Percentiles rank a stretch among this genome's conserved stretches.
phyloP scores from a whole-genome alignment of 1,140 invertebrate species.

The Lepidurus arcticus region DNA sequence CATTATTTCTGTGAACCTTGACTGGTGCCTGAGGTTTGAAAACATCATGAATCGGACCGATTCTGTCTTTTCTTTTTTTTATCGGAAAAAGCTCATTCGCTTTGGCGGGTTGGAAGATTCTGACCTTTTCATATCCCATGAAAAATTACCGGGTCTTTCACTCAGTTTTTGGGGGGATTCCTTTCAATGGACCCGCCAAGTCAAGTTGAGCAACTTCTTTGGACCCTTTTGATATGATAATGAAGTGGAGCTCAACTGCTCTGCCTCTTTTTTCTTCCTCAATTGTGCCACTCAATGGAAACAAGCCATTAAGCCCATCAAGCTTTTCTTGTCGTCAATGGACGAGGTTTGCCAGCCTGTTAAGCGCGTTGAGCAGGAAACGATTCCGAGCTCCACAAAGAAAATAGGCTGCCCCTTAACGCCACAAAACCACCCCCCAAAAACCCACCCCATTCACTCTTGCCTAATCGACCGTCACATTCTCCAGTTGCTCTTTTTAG shows the following conservation, averaged over 20 bases:
- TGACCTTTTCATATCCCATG: slow-evolving; percentile 4
- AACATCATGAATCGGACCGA: neutral
- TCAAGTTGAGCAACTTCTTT: slow-evolving; percentile 3
- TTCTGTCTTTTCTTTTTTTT: neutral
- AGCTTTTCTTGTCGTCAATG: slow-evolving; percentile 21
- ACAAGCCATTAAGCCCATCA: slow-evolving; percentile 21
- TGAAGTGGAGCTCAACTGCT: slow-evolving; percentile 9
- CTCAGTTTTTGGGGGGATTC: neutral
- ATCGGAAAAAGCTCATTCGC: slow-evolving; percentile 4
- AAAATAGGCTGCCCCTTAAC: neutral
- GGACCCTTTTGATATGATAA: neutral
- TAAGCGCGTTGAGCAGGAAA: slow-evolving; percentile 18
- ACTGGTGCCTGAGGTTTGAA: neutral
- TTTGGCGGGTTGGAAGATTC: neutral
- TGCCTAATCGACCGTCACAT: slow-evolving; percentile 8
- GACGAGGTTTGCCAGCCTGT: slow-evolving; percentile 17
- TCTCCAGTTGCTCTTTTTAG: neutral
- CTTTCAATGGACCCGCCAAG: neutral
- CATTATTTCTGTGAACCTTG: neutral
- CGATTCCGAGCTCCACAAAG: neutral
- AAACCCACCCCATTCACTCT: neutral
- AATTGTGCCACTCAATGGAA: slow-evolving; percentile 15
- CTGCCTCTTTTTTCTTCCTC: neutral
- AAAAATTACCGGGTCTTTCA: neutral
- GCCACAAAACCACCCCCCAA: neutral